Conservation (phyloP, 2,888 invertebrate genomes). For the Steinernema scapterisci region DNA sequence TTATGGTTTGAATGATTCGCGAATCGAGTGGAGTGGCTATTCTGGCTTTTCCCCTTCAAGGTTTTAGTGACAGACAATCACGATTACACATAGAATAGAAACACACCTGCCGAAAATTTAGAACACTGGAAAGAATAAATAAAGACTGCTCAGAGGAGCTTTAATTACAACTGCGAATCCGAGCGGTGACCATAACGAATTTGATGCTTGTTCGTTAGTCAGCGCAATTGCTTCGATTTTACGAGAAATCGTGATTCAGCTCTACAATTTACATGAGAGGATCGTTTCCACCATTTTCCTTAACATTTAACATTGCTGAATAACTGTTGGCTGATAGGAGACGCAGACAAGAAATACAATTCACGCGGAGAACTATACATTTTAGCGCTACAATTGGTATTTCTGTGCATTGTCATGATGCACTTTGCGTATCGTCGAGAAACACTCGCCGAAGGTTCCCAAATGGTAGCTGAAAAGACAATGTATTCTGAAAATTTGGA, state of each 20-base stretch:
- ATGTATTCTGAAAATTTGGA: too few species aligned
- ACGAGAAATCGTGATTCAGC: slow-evolving; percentile 19
- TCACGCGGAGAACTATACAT: neutral
- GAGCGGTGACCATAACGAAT: neutral
- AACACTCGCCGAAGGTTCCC: neutral
- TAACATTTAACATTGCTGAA: slow-evolving; percentile 22
- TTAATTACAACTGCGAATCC: neutral
- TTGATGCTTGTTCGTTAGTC: slow-evolving; percentile 23
- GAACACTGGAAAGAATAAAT: neutral
- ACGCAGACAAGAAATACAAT: neutral
- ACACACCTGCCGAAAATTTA: too few species aligned
- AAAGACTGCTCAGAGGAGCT: neutral
- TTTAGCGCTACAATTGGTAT: neutral
- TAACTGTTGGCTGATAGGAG: slow-evolving; percentile 17
- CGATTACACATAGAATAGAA: neutral
- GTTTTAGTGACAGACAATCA: neutral
- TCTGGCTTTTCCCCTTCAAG: too few species aligned
- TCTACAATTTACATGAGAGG: neutral
- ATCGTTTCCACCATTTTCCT: neutral
- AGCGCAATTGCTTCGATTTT: slow-evolving; percentile 11
- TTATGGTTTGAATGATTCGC: too few species aligned
- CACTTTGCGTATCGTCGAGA: neutral
- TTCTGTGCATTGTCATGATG: neutral
- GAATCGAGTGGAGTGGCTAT: too few species aligned
- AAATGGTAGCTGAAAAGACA: neutral